Evolutionary conservation across 2,888 invertebrate species (phyloP), one percentile per base, ranked within the genome.

Genomic region (Epinotia ramella): DNA sequence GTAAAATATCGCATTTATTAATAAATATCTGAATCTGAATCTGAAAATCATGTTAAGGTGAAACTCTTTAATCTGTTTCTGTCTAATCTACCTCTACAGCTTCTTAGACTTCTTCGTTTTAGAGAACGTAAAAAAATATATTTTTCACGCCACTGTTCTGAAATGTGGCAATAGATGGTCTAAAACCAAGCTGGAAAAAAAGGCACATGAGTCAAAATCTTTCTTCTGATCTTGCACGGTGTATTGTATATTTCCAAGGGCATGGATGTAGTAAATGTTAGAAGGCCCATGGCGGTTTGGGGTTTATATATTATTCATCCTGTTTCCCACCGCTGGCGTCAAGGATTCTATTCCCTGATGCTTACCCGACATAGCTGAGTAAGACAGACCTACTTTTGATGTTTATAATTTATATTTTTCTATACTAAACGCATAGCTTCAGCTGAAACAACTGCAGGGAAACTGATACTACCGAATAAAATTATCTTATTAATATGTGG

Each of bases 301-400:
- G n/a, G 33, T 5, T 12, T 33, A 44, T 74, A 16, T 69, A 69
- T 64, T 64, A 74, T 74, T 74, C 57, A 74, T 7, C 13, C 16
- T n/a, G 44, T 46, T 67, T 57, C 57, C 64, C 69, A 59, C 73
- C 12, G 46, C 53, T 18, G 63, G 73, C 46, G 73, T 64, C 20
- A 64, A 69, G 57, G 44, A 56, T 74, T 64, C 63, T 46, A 56
- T 73, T 62, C 28, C 65, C 62, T 28, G 1, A 49, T 12, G 33
- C n/a, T 68, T 18, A 57, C 18, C 20, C 40, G 20, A 46, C 62
- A 57, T 49, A 57, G 46, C n/a, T 24, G 49, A 62, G 49, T 9
- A 24, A 49, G 49, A 46, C 46, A 65, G 49, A 24, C n/a, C n/a
- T 24, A 7, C 28, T 65, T 49, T 65, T 49, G 46, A 65, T 65